phyloP scores from a whole-genome alignment of 2,113 vertebrate species.

The Phalacrocorax aristotelis region DNA sequence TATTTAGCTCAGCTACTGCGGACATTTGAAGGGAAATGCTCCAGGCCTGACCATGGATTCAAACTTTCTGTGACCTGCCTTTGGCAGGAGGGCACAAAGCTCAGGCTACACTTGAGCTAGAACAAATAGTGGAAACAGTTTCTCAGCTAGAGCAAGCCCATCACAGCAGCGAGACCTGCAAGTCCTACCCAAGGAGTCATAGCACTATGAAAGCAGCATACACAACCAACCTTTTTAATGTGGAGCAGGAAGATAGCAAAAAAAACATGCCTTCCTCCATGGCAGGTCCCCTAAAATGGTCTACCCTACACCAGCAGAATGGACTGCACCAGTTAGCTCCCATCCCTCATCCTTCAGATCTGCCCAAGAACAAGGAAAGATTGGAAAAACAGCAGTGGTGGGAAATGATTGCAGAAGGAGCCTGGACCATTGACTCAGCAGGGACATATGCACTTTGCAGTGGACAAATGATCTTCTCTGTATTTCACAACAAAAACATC shows the following conservation, averaged over 20 bases:
- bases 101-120: neutral
- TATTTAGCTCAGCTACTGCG: rapidly evolving
- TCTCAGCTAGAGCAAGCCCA: neutral
- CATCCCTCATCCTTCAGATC: neutral
- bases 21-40: neutral
- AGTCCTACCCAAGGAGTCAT: neutral
- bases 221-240: neutral
- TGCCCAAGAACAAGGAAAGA: neutral
- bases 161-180: neutral
- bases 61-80: neutral
- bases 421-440: neutral
- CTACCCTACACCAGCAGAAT: neutral
- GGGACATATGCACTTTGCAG: neutral
- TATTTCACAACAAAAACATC: neutral
- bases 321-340: neutral
- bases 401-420: neutral
- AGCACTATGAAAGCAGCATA: neutral
- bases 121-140: rapidly evolving
- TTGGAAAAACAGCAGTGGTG: neutral
- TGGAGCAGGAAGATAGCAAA: neutral
- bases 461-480: neutral
- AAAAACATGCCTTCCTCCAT: neutral
- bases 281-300: neutral
- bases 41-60: neutral
- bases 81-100: neutral